phyloP scores from a whole-genome alignment of 2,113 vertebrate genomes.

The Caranx ignobilis region DNA sequence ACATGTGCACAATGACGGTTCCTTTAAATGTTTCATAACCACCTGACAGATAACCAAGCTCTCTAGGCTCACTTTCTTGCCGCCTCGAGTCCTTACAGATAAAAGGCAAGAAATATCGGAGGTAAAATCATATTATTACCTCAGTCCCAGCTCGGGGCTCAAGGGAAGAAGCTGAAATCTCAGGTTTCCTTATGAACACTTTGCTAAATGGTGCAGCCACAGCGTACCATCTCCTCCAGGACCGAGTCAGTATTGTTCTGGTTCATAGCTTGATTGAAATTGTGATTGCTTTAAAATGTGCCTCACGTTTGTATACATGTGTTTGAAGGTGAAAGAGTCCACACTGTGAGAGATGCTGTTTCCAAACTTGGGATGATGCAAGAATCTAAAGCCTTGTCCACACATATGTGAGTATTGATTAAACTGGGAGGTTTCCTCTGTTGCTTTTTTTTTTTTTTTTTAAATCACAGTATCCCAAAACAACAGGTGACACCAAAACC shows the following conservation, averaged over 20 bases:
- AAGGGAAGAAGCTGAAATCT: background rate
- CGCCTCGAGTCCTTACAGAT: background rate
- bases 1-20: background rate
- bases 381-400: too few relatives aligned
- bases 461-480: too few relatives aligned
- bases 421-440: too few relatives aligned
- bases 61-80: slow-evolving; percentile 17
- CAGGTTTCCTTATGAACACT: background rate
- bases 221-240: background rate
- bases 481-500: too few relatives aligned
- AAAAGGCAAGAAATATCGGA: slow-evolving; percentile 20
- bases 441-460: too few relatives aligned
- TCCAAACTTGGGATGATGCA: too few relatives aligned
- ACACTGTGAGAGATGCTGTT: background rate
- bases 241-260: background rate
- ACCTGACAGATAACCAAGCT: slow-evolving; percentile 13
- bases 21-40: slow-evolving; percentile 15
- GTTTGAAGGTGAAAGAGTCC: background rate
- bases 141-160: slow-evolving; percentile 7
- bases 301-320: background rate
- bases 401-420: too few relatives aligned
- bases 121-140: slow-evolving; percentile 8
- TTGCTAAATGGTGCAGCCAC: background rate
- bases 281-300: background rate
- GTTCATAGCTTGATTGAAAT: background rate